Conservation (phyloP, 1,140 invertebrate species). For the Eulimnadia texana region DNA sequence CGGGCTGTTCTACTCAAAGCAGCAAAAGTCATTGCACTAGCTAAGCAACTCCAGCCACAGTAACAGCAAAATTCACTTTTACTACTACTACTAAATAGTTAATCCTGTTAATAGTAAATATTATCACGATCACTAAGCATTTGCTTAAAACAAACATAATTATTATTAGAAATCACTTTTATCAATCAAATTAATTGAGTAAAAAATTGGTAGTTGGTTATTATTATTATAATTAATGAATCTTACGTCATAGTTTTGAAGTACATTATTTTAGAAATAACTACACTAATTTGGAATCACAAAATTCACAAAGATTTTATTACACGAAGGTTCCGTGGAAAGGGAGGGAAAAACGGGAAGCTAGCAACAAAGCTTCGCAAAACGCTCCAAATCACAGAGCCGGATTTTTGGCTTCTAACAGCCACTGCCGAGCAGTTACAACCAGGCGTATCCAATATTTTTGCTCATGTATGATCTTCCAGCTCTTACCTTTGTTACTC, state of each 20-base stretch:
- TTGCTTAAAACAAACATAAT: no score
- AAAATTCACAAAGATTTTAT: no score
- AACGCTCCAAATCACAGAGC: not conserved
- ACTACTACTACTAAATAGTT: not conserved
- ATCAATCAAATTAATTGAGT: no score
- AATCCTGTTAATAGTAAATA: not conserved
- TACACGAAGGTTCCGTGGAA: no score
- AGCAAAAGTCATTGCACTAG: not conserved
- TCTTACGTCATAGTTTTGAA: no score
- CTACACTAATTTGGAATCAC: no score
- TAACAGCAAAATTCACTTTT: not conserved
- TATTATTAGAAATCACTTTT: no score
- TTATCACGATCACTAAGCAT: no score
- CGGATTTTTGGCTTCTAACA: slow-evolving; percentile 7
- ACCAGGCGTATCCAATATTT: not conserved
- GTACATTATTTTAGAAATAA: no score
- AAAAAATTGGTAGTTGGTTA: no score
- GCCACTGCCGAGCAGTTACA: slow-evolving; percentile 1
- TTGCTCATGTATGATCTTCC: not conserved
- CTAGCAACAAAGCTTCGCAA: not conserved
- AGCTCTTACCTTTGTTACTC: no score
- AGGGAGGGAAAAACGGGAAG: not conserved
- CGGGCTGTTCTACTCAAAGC: not conserved
- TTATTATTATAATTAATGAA: no score
- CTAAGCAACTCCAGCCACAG: not conserved